Conservation (phyloP, 2,888 invertebrate genomes). For the Chelonus formosanus region DNA sequence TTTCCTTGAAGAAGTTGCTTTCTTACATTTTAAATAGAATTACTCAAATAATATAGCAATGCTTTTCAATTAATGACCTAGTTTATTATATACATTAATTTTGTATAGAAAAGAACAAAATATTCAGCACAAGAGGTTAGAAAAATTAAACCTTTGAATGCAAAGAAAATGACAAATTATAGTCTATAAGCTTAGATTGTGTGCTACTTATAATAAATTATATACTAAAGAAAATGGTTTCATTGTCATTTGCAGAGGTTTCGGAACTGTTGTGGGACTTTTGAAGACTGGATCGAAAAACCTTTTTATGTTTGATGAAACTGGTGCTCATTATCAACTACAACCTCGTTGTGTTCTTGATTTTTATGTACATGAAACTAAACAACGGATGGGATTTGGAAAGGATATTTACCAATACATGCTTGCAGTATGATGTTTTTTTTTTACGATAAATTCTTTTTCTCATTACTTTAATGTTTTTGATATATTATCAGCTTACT, state of each 20-base stretch:
- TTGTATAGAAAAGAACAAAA: too few relatives aligned
- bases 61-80: neutral
- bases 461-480: too few relatives aligned
- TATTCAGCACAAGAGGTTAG: too few relatives aligned
- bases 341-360: constrained; percentile 90
- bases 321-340: constrained; percentile 77
- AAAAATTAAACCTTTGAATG: too few relatives aligned
- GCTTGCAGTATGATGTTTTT: constrained; percentile 72
- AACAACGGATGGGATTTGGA: constrained; percentile 88
- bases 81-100: constrained; percentile 3
- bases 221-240: neutral
- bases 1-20: constrained; percentile 12
- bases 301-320: constrained; percentile 83
- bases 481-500: too few relatives aligned
- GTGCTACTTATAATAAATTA: neutral
- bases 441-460: too few relatives aligned
- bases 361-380: constrained; percentile 87
- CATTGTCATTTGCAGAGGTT: constrained; percentile 69
- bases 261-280: constrained; percentile 79
- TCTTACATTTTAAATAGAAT: constrained; percentile 1
- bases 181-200: too few relatives aligned
- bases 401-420: constrained; percentile 86
- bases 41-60: constrained; percentile 3
- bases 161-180: too few relatives aligned
- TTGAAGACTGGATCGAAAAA: constrained; percentile 91